Base-by-base conservation (phyloP, 2,797 vertebrate genomes). In the Miichthys miiuy region DNA sequence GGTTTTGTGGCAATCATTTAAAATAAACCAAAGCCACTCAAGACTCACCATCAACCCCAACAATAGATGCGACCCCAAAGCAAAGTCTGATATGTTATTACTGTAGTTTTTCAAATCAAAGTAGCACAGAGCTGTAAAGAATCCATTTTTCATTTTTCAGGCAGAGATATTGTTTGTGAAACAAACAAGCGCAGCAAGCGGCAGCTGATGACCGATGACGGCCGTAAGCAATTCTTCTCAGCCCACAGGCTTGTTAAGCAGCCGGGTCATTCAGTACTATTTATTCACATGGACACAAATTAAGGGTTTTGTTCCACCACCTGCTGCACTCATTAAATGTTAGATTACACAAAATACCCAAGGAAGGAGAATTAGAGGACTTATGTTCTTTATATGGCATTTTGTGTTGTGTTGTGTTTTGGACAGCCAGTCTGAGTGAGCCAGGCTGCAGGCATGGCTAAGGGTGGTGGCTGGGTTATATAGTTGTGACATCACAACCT, bases 31-130 rank as follows among this genome's bases (percentile, higher is more conserved):
- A 67, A 66, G 63, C 81, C 76, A 61, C 83, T 70, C n/a, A 78
- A 58, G 67, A 52, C 67, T 77, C 21, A 70, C 27, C 72, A 16
- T 76, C 80, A 71, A 14, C 69, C 23, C 4, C 72, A 64, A 34
- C 84, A 81, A 66, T 74, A 70, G 69, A 84, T 80, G 65, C 68
- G 54, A 55, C 70, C 88, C 84, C 70, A 81, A 74, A 91, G 86
- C 82, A 57, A 68, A 79, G 79, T 79, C 73, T 68, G 71, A 74
- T 73, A 47, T 41, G 76, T 83, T 89, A 89, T 90, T 89, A 72
- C 83, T 73, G 78, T 30, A 58, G 48, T 83, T 86, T 86, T 83
- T 86, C 87, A 88, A 88, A 87, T 86, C 75, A 81, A 82, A 82
- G 68, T 48, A 64, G 44, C 77, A 48, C 25, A 66, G 41, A 84